Conservation (phyloP, 64 coral and sea anemone species). For the Anthopleura sola region DNA sequence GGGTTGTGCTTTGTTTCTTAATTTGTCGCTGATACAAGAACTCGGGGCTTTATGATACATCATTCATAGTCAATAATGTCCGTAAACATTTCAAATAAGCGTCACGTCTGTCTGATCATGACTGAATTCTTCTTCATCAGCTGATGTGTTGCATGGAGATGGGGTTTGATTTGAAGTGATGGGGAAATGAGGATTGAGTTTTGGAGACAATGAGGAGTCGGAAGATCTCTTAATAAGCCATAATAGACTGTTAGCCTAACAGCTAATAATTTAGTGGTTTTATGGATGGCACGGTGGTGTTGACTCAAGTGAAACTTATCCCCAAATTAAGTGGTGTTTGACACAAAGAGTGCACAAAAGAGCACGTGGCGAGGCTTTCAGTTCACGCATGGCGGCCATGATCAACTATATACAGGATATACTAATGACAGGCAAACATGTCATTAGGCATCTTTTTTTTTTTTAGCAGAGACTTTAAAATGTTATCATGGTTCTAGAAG, state of each 20-base stretch:
- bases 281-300: background rate
- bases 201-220: background rate
- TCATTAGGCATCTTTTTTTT: background rate
- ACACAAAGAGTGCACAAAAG: conserved; percentile 21
- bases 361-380: conserved; percentile 13
- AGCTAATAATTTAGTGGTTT: background rate
- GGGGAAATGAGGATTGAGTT: background rate
- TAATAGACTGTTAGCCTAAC: conserved; percentile 9
- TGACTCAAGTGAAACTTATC: conserved; percentile 26
- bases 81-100: background rate
- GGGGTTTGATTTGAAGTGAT: background rate
- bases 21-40: background rate
- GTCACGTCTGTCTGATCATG: background rate
- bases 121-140: background rate
- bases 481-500: background rate
- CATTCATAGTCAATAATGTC: background rate
- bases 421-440: background rate
- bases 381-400: conserved; percentile 1
- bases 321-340: conserved; percentile 5
- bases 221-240: background rate
- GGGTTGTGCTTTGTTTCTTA: conserved; percentile 12
- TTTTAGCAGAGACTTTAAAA: background rate
- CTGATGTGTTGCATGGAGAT: background rate
- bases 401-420: background rate
- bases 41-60: background rate